These are phyloP conservation scores for Alexandromys oeconomus DNA, from an alignment of 2,797 vertebrate species.

Conservation along the genomic window DNA sequence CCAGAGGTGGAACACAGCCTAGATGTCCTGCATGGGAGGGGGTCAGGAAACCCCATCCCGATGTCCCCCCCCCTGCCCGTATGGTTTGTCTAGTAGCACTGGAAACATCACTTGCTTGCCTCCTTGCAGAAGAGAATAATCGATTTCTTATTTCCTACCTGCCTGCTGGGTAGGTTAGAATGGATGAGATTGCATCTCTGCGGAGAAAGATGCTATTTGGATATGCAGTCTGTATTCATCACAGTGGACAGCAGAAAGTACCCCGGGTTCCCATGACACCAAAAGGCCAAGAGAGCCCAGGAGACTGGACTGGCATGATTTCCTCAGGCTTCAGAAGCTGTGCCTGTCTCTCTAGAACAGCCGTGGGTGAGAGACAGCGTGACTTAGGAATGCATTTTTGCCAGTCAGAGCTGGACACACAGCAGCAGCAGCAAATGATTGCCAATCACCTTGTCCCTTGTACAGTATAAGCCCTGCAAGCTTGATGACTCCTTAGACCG, in stretches of 20 bases:
- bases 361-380: neutral
- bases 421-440: neutral
- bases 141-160: slow-evolving; percentile 7
- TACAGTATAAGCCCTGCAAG: neutral
- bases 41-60: neutral
- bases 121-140: slow-evolving; percentile 28
- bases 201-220: neutral
- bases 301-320: neutral
- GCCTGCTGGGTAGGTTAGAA: neutral
- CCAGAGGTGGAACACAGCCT: neutral
- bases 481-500: neutral
- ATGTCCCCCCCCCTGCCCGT: fast-evolving
- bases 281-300: slow-evolving; percentile 9
- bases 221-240: neutral
- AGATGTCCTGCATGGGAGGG: too few species aligned
- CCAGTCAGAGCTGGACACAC: neutral
- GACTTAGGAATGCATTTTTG: neutral
- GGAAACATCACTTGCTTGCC: neutral
- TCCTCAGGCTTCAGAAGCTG: neutral
- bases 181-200: neutral
- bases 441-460: neutral
- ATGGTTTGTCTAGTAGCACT: neutral
- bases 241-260: neutral
- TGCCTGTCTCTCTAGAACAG: slow-evolving; percentile 42
- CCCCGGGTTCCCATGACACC: neutral